Evolutionary conservation across 1,140 invertebrate genomes (phyloP), one percentile per base, ranked within the genome.

Genomic region (Nymphalis io): DNA sequence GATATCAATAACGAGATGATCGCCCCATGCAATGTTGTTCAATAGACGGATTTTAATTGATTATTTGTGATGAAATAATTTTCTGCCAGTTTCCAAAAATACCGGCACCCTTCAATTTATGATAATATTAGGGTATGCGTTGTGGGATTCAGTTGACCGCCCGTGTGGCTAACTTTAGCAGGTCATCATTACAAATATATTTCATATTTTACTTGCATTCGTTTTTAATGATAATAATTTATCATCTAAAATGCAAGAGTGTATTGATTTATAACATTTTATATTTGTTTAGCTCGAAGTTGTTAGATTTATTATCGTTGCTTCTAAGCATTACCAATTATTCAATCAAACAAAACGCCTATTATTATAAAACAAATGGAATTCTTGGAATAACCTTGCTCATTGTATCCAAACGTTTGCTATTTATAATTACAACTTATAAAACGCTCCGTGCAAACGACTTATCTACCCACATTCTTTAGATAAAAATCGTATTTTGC

Each of bases 401-500:
- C 72, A 85, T 89, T 90, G 82, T 87, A 88, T 85, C 81, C 80
- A 88, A 78, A 81, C 84, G 79, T 82, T 85, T 83, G 87, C 87
- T 89, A 90, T 89, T 88, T 88, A 89, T 89, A 87, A 90, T 88
- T 88, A 88, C 81, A 81, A 83, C 78, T 83, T 83, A 76, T 81
- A 84, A 85, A 63, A 72, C 76, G 60, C 38, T 66, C 61, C 48
- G 55, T 53, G 61, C 18, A 76, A 80, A 81, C 78, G 79, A 64
- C 79, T 74, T 85, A 86, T 82, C 57, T 79, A 60, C 58, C 46
- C 12, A 27, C 44, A 64, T 42, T 60, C 13, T 59, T 20, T 38
- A 70, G 15, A 58, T 68, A 59, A 73, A 80, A 72, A 71, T 79
- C 40, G 53, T 55, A 59, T 76, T 64, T 80, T 62, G 27, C 38